These are phyloP conservation scores for Rousettus madagascariensis DNA, from an alignment of 2,797 vertebrate genomes.

Conservation along the genomic window DNA sequence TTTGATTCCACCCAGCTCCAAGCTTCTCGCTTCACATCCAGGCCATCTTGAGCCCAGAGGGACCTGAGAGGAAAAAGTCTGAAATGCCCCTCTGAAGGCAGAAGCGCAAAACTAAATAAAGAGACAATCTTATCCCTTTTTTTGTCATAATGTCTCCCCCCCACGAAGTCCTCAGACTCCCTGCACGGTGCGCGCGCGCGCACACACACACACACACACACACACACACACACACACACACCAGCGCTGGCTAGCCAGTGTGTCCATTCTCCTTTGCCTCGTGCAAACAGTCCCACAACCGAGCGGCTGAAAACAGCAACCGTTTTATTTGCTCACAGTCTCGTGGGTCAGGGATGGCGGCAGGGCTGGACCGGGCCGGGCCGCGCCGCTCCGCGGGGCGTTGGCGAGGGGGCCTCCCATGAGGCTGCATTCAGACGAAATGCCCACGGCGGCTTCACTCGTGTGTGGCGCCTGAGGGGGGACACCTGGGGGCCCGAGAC, in stretches of 20 bases:
- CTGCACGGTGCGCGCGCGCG: neutral
- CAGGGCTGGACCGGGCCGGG: neutral
- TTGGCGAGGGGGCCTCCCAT: fast-evolving
- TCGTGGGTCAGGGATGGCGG: fast-evolving
- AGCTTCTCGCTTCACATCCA: neutral
- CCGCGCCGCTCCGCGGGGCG: fast-evolving
- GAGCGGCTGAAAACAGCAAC: neutral
- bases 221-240: neutral
- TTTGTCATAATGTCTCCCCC: neutral
- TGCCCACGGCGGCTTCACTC: neutral
- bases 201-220: neutral
- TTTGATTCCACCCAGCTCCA: neutral
- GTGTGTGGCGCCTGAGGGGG: fast-evolving
- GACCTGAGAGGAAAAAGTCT: neutral
- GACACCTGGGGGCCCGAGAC: neutral
- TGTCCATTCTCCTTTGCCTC: neutral
- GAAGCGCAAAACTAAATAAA: neutral
- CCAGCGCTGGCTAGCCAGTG: fast-evolving
- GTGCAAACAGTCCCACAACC: neutral
- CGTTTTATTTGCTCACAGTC: neutral
- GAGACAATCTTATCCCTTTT: neutral
- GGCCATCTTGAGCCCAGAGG: neutral
- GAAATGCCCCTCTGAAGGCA: neutral
- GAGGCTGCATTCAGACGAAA: neutral
- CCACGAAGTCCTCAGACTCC: neutral